Conservation (phyloP, 2,888 invertebrate genomes). For the Sisyra nigra region DNA sequence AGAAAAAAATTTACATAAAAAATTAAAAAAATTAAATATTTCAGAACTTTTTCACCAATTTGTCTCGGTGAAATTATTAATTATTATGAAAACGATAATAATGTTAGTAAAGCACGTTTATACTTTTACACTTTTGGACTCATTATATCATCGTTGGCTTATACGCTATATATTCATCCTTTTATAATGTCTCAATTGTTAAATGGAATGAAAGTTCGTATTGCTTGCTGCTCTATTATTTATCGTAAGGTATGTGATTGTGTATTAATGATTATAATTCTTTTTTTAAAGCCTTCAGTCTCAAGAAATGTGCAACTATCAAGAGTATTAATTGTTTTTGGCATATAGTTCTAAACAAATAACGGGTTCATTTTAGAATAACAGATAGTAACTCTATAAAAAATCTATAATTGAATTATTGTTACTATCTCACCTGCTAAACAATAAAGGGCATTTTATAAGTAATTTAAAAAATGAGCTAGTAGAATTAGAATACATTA, state of each 20-base stretch:
- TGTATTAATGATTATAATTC: neutral
- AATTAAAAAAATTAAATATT: neutral
- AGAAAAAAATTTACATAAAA: neutral
- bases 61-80: neutral
- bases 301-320: too few species aligned
- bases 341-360: too few species aligned
- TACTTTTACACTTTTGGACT: neutral
- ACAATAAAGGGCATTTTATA: too few species aligned
- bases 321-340: too few species aligned
- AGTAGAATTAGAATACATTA: too few species aligned
- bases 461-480: too few species aligned
- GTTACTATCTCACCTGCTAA: too few species aligned
- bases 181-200: slow-evolving; percentile 57
- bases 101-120: neutral
- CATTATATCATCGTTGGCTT: neutral
- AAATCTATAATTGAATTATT: too few species aligned
- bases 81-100: neutral
- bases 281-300: neutral
- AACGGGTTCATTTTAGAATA: too few species aligned
- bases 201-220: slow-evolving; percentile 68
- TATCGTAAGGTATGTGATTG: slow-evolving; percentile 52
- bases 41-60: slow-evolving; percentile 2
- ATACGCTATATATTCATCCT: slow-evolving; percentile 40
- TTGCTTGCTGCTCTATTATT: slow-evolving; percentile 67
- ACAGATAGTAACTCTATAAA: too few species aligned